Percentiles rank a stretch among this genome's conserved stretches.
Evolutionary conservation across 2,888 invertebrate species (phyloP).

Genomic region (Cactoblastis cactorum): DNA sequence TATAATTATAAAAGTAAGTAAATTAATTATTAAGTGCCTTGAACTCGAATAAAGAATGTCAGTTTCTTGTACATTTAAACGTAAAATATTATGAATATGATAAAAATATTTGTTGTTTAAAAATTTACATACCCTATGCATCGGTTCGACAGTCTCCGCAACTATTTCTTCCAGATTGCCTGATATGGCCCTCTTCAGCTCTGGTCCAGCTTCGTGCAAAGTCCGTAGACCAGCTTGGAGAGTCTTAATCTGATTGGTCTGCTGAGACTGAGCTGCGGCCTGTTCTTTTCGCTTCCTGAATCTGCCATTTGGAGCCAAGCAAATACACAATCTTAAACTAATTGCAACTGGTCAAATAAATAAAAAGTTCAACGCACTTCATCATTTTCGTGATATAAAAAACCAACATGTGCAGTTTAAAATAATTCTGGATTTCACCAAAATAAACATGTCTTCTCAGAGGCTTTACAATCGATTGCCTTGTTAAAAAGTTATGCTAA

Average conservation of each 20-base stretch:
- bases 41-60: no score
- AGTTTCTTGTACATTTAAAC: no score
- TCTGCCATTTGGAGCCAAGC: constrained; percentile 35
- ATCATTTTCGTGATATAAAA: constrained; percentile 12
- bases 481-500: constrained; percentile 25
- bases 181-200: constrained; percentile 97
- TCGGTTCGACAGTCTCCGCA: constrained; percentile 96
- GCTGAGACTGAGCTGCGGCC: constrained; percentile 75
- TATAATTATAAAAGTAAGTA: no score
- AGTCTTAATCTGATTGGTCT: constrained; percentile 87
- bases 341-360: background rate
- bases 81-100: no score
- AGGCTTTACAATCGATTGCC: constrained; percentile 43
- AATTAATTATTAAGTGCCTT: no score
- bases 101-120: background rate
- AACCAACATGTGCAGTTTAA: constrained; percentile 11
- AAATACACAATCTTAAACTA: constrained; percentile 2
- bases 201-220: constrained; percentile 98
- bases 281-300: constrained; percentile 98
- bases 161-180: constrained; percentile 97
- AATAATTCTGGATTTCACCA: constrained; percentile 16
- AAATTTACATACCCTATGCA: constrained; percentile 90
- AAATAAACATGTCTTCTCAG: constrained; percentile 50
- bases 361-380: constrained; percentile 6
- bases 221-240: constrained; percentile 97